These are phyloP conservation scores for Lontra canadensis DNA, from an alignment of 2,113 vertebrate species.

Conservation along the genomic window DNA sequence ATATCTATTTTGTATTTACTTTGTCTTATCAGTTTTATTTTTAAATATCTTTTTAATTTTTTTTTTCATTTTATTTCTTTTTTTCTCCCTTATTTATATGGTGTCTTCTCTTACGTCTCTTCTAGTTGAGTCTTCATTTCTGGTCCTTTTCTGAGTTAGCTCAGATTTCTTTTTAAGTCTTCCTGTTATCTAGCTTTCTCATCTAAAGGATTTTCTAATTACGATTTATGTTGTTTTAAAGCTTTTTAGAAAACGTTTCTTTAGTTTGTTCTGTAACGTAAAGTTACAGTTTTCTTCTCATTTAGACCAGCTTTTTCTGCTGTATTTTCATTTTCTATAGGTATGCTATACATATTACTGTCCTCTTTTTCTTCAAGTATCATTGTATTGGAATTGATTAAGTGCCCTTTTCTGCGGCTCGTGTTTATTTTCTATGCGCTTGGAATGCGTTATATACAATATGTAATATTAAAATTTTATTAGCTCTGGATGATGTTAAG, in stretches of 20 bases:
- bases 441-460: slow-evolving; percentile 18
- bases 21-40: neutral
- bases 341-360: neutral
- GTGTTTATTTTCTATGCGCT: slow-evolving; percentile 38
- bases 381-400: neutral
- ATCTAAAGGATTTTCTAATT: neutral
- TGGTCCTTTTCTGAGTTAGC: neutral
- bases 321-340: slow-evolving; percentile 9
- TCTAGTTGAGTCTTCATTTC: neutral
- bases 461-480: slow-evolving; percentile 45
- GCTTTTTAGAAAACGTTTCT: neutral
- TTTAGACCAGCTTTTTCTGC: slow-evolving; percentile 1
- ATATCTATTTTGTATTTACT: neutral
- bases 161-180: neutral
- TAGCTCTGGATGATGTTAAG: neutral
- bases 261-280: neutral
- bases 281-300: neutral
- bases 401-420: neutral
- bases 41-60: neutral
- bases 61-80: neutral
- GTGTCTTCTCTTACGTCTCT: neutral
- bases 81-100: neutral
- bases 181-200: neutral
- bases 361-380: neutral
- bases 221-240: neutral